phyloP scores from a whole-genome alignment of 2,797 vertebrate species.

The Sciaenops ocellatus region DNA sequence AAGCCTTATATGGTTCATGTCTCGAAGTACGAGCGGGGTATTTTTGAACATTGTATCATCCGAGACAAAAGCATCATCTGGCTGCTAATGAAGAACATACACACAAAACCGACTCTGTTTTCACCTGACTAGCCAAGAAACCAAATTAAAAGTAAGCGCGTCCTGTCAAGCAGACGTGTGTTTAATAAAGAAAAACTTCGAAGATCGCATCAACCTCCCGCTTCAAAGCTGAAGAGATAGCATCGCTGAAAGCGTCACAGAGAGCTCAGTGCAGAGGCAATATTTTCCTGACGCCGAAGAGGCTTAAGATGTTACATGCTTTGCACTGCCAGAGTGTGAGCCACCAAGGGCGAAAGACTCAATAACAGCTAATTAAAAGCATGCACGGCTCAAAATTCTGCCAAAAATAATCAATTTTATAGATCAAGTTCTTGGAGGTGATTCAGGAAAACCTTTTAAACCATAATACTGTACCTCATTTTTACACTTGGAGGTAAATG shows the following conservation, averaged over 20 bases:
- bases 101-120: constrained; percentile 23
- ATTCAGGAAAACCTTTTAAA: constrained; percentile 35
- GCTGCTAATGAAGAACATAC: constrained; percentile 39
- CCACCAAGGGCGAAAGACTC: constrained; percentile 45
- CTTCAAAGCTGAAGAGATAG: constrained; percentile 62
- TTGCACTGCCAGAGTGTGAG: constrained; percentile 25
- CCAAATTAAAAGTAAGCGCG: constrained; percentile 44
- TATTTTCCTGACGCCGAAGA: constrained; percentile 43
- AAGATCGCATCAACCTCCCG: constrained; percentile 34
- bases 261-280: constrained; percentile 19
- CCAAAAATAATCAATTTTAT: constrained; percentile 13
- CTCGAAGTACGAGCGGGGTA: constrained; percentile 7
- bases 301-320: constrained; percentile 42
- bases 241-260: constrained; percentile 50
- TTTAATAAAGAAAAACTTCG: constrained; percentile 57
- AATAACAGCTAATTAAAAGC: constrained; percentile 67
- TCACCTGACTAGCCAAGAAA: constrained; percentile 31
- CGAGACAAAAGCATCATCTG: constrained; percentile 6
- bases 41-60: constrained; percentile 35
- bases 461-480: constrained; percentile 7
- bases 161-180: constrained; percentile 50
- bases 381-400: constrained; percentile 36
- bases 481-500: constrained; percentile 20
- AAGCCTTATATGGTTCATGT: constrained; percentile 31
- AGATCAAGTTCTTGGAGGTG: constrained; percentile 13